Evolutionary conservation across 2,888 invertebrate genomes (phyloP).

Genomic region (Ellobium chinense): DNA sequence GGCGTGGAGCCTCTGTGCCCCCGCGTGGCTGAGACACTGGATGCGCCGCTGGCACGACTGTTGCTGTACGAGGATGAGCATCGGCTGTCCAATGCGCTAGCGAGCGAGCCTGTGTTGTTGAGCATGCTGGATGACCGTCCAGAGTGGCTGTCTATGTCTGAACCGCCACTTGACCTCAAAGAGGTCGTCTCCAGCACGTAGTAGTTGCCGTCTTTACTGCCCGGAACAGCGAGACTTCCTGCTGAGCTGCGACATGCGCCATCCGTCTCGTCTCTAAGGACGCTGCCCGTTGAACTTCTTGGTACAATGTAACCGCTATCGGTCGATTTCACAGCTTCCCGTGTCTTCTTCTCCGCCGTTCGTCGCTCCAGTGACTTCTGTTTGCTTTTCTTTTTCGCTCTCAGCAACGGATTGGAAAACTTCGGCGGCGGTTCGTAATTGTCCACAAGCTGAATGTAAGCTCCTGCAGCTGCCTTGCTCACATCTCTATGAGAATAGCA

Average conservation of each 20-base stretch:
- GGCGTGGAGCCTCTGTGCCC: background rate
- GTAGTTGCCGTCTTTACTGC: conserved; percentile 5
- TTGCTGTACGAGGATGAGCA: background rate
- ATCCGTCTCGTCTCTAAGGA: background rate
- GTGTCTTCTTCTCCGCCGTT: background rate
- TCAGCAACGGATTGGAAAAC: conserved; percentile 17
- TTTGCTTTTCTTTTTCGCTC: conserved; percentile 9
- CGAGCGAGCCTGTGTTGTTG: conserved; percentile 12
- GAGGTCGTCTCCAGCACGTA: conserved; percentile 27
- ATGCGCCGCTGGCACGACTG: background rate
- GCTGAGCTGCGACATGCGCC: background rate
- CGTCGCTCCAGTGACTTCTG: background rate
- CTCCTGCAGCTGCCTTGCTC: conserved; percentile 24
- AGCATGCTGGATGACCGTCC: conserved; percentile 2
- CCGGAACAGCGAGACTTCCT: background rate
- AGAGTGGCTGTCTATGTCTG: conserved; percentile 14
- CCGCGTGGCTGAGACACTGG: background rate
- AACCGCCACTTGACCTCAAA: conserved; percentile 1
- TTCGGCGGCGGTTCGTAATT: conserved; percentile 40
- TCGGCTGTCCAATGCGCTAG: conserved; percentile 9
- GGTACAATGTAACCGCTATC: conserved; percentile 16
- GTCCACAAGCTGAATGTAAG: conserved; percentile 37
- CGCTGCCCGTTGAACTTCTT: background rate
- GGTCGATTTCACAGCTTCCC: background rate
- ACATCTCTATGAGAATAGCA: conserved; percentile 34